Evolutionary conservation across 2,113 vertebrate species (phyloP), one percentile per base, ranked within the genome.

Genomic region (Poeciliopsis occidentalis): DNA sequence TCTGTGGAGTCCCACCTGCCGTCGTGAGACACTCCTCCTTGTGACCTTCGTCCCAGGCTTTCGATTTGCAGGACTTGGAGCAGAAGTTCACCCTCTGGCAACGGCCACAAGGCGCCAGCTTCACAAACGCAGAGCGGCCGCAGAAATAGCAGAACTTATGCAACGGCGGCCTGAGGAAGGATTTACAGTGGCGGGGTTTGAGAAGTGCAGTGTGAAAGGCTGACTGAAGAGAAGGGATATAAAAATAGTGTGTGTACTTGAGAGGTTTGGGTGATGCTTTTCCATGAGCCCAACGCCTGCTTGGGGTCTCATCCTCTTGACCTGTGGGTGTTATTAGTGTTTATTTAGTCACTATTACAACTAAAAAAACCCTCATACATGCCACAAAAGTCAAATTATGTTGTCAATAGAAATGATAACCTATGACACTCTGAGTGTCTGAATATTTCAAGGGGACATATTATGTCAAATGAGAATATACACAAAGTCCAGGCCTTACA

Each of bases 101-200:
- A 67, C 86, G 92, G 3, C 32, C 64, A 54, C 96, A 97, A 0
- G 90, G 76, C 0, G 60, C 60, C 13, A 97, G 92, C 39, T 84
- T 90, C 65, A 97, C 93, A 0, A 87, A 94, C 0, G 90, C 64
- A 0, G 96, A 96, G 37, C 95, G 94, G 1, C 96, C 95, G 1
- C 96, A 97, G 37, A 95, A 89, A 69, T 88, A 94, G 88, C 97
- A 97, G 90, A 94, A 96, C 80, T 91, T 95, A 76, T 95, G 95
- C 73, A 88, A 79, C 0, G 88, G 87, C 10, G 87, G 73, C 60
- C 95, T 96, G 75, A 19, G 71, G 76, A 51, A 69, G 39, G 8
- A 82, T 41, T 19, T 29, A 71, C n/a, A 41, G 26, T 62, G 7
- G 17, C 22, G 8, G 7, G 2, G n/a, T 39, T 41, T 17, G 12